Conservation (phyloP, 2,888 invertebrate species). For the Aphrophora alni region DNA sequence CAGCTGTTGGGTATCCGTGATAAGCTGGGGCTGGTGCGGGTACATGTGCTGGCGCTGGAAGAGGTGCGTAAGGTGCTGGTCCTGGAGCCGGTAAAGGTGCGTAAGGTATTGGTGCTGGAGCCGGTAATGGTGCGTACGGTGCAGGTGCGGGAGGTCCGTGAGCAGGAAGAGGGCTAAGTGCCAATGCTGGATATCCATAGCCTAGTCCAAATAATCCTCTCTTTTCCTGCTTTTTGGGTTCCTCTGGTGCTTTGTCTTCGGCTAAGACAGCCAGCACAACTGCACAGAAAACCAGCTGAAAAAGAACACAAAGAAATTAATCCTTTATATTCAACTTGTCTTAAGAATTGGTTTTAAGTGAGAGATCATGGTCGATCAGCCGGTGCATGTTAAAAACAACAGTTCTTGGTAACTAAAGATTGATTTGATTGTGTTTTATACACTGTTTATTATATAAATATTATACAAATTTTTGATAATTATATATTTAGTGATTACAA, state of each 20-base stretch:
- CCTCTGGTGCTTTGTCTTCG: slow-evolving; percentile 14
- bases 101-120: slow-evolving; percentile 26
- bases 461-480: too few relatives aligned
- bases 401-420: too few relatives aligned
- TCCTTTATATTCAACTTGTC: too few relatives aligned
- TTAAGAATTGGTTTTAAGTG: too few relatives aligned
- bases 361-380: too few relatives aligned
- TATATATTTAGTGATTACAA: too few relatives aligned
- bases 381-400: too few relatives aligned
- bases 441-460: too few relatives aligned
- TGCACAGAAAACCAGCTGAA: not conserved
- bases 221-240: slow-evolving; percentile 38
- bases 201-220: slow-evolving; percentile 29
- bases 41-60: slow-evolving; percentile 53
- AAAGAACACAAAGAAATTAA: not conserved
- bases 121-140: slow-evolving; percentile 39
- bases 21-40: slow-evolving; percentile 41
- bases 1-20: not conserved
- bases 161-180: slow-evolving; percentile 27
- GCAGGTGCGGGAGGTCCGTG: slow-evolving; percentile 52
- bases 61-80: slow-evolving; percentile 53
- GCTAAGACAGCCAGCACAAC: not conserved
- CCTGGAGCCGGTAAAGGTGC: slow-evolving; percentile 50
- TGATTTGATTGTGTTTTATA: too few relatives aligned
- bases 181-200: slow-evolving; percentile 31